These are phyloP conservation scores for Nasonia giraulti DNA, from an alignment of 1,140 invertebrate species.

Conservation along the genomic window DNA sequence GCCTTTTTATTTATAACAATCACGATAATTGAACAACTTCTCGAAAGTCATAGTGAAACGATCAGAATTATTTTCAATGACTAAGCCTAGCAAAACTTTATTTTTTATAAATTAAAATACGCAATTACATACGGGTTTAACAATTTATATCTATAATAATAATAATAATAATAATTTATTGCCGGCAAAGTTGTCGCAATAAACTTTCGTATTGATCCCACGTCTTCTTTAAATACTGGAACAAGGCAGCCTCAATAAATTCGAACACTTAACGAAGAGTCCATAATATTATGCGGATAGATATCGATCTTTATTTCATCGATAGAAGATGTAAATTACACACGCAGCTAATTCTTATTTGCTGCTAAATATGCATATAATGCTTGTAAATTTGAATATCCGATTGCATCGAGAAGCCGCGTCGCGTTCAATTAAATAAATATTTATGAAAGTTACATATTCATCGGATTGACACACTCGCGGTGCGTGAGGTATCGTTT, in stretches of 20 bases:
- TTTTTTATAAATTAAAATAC: too few species aligned
- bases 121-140: too few species aligned
- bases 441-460: constrained; percentile 33
- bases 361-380: constrained; percentile 35
- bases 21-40: too few species aligned
- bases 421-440: constrained; percentile 22
- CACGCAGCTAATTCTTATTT: not conserved
- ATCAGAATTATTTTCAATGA: too few species aligned
- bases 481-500: not conserved
- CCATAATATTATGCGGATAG: not conserved
- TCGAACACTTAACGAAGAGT: not conserved
- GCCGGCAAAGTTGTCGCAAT: too few species aligned
- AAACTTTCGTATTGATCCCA: too few species aligned
- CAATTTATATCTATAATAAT: too few species aligned
- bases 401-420: not conserved
- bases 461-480: constrained; percentile 32
- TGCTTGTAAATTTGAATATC: constrained; percentile 21
- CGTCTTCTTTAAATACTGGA: too few species aligned
- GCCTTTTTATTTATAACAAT: too few species aligned
- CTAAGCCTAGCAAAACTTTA: too few species aligned
- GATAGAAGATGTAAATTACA: constrained; percentile 21
- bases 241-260: constrained; percentile 17
- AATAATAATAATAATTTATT: too few species aligned
- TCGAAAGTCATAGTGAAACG: too few species aligned
- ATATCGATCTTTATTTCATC: constrained; percentile 21